Percentiles rank a stretch among this genome's conserved stretches.
phyloP scores from a whole-genome alignment of 1,140 invertebrate genomes.

The Drosophila pseudoananassae region DNA sequence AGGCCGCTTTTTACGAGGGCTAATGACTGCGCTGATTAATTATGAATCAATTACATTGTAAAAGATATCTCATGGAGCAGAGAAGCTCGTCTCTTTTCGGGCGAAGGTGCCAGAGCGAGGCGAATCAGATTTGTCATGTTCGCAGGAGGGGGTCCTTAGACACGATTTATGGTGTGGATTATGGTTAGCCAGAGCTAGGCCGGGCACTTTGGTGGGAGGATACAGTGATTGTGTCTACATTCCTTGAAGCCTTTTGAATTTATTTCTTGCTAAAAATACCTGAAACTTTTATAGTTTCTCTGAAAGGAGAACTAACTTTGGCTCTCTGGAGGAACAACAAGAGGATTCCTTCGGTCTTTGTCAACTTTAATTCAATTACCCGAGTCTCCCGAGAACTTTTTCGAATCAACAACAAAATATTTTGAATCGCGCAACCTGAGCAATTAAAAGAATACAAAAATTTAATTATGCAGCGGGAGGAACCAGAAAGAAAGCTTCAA shows the following conservation, averaged over 20 bases:
- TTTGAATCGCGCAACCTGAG: conserved; percentile 34
- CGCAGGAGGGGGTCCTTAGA: conserved; percentile 9
- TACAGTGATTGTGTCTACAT: too few species aligned
- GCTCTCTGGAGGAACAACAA: not conserved
- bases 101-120: conserved; percentile 31
- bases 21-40: conserved; percentile 79
- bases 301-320: conserved; percentile 3
- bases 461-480: conserved; percentile 75
- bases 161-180: conserved; percentile 25
- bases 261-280: too few species aligned
- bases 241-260: too few species aligned
- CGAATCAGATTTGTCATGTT: conserved; percentile 64
- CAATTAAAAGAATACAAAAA: conserved; percentile 83
- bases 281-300: not conserved
- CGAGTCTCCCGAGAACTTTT: conserved; percentile 24
- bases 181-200: conserved; percentile 12
- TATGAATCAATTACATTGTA: conserved; percentile 80
- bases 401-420: conserved; percentile 43
- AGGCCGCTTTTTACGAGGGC: conserved; percentile 40
- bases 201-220: not conserved
- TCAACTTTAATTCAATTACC: conserved; percentile 44
- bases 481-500: conserved; percentile 51
- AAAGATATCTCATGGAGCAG: conserved; percentile 33
- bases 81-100: conserved; percentile 3
- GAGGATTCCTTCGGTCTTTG: conserved; percentile 1